Evolutionary conservation across 1,140 invertebrate species (phyloP), one percentile per base, ranked within the genome.

Genomic region (Limonius californicus): DNA sequence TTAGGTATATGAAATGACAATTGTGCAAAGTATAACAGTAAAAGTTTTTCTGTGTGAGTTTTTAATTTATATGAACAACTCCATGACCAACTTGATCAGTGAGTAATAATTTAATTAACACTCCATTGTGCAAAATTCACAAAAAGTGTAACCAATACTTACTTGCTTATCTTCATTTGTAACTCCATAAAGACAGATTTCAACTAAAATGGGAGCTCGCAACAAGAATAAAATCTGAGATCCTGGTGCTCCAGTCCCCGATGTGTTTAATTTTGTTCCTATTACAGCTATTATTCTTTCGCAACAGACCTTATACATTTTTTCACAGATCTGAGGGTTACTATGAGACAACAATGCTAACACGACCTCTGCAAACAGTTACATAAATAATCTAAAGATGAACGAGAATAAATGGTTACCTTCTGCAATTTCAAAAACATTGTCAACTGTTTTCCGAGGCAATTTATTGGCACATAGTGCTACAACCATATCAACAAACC

Each of bases 171-270:
- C 71, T 12, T 79, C 75, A 32, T 78, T 80, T 8, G 74, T 80
- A 6, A 83, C 64, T 47, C 86, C 86, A 67, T 85, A 80, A 69
- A 80, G 81, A 63, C 84, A 81, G 56, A 88, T 84, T 76, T 87
- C 84, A n/a, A 76, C 83, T 15, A 88, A 68, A 32, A 87, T 75
- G 55, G 73, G 74, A 1, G 80, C 70, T 62, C 84, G 77, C 42
- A 83, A 77, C 18, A 87, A 68, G 71, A 87, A 83, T 20, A 69
- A 58, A 27, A 82, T 63, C 63, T 76, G 75, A 54, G 73, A 72
- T 67, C 76, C 79, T 7, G 73, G 69, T 11, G 72, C 59, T 53
- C 65, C 76, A n/a, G 64, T 71, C 62, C 62, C 35, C 19, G 54
- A 60, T 2, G 64, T 64, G 63, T 69, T 74, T n/a, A 76, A 70